phyloP scores from a whole-genome alignment of 2,888 invertebrate genomes.

The Agonopterix subpropinquella region DNA sequence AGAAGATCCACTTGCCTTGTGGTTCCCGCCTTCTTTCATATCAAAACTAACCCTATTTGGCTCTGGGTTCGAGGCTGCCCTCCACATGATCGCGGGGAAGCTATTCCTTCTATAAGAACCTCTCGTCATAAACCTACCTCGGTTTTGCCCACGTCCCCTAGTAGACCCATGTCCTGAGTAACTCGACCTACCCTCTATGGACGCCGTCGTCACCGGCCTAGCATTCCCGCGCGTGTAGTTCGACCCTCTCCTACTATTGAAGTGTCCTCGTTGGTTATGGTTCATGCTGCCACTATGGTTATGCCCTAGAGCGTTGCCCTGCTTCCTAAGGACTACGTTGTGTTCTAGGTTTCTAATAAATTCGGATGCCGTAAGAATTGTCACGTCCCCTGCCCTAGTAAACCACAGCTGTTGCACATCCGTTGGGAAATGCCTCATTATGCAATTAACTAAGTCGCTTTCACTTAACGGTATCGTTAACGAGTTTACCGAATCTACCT shows the following conservation, averaged over 20 bases:
- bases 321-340: background rate
- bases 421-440: slow-evolving; percentile 2
- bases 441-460: background rate
- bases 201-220: too few species aligned
- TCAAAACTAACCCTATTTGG: too few species aligned
- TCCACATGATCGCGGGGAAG: too few species aligned
- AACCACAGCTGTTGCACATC: slow-evolving; percentile 2
- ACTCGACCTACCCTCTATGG: background rate
- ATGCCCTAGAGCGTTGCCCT: background rate
- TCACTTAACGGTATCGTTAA: too few species aligned
- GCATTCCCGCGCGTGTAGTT: too few species aligned
- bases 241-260: too few species aligned
- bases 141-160: background rate
- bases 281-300: background rate
- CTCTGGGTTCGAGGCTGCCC: too few species aligned
- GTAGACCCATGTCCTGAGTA: background rate
- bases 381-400: background rate
- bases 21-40: too few species aligned
- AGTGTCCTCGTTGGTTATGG: too few species aligned
- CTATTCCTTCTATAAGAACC: background rate
- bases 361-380: background rate
- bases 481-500: background rate
- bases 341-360: background rate
- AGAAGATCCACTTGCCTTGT: too few species aligned
- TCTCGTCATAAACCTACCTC: background rate